phyloP scores from a whole-genome alignment of 2,797 vertebrate species.

The Botia almorhae region DNA sequence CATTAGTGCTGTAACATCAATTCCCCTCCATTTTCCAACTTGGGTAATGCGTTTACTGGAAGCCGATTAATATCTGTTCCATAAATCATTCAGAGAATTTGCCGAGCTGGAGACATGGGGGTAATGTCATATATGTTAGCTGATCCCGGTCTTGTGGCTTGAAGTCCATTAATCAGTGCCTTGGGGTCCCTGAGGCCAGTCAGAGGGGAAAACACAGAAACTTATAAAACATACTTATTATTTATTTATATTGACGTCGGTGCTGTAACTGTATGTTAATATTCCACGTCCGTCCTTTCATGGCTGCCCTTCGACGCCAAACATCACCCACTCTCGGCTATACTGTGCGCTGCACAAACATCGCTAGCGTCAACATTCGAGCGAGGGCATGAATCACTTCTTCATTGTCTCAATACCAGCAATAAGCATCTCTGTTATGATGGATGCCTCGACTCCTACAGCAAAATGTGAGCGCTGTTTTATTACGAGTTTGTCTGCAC shows the following conservation, averaged over 20 bases:
- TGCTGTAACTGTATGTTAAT: slow-evolving; percentile 65
- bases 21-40: slow-evolving; percentile 84
- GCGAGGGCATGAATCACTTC: background rate
- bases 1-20: slow-evolving; percentile 87
- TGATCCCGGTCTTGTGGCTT: slow-evolving; percentile 82
- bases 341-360: slow-evolving; percentile 16
- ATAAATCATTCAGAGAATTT: slow-evolving; percentile 97
- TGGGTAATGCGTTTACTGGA: slow-evolving; percentile 93
- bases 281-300: slow-evolving; percentile 45
- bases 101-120: slow-evolving; percentile 84
- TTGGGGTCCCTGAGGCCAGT: slow-evolving; percentile 74
- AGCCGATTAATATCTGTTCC: slow-evolving; percentile 97
- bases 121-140: slow-evolving; percentile 88
- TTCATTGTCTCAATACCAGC: slow-evolving; percentile 20
- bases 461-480: slow-evolving; percentile 12
- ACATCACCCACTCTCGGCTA: slow-evolving; percentile 3
- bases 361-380: background rate
- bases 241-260: slow-evolving; percentile 69
- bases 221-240: slow-evolving; percentile 70
- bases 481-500: slow-evolving; percentile 29
- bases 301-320: slow-evolving; percentile 36
- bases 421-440: slow-evolving; percentile 25
- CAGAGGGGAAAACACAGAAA: slow-evolving; percentile 74
- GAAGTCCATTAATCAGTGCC: slow-evolving; percentile 83
- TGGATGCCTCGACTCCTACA: background rate